A percentile compares a stretch with the other conserved stretches of the same genome.
Evolutionary conservation across 1,140 invertebrate genomes (phyloP).

Genomic region (Micrasema minimum): DNA sequence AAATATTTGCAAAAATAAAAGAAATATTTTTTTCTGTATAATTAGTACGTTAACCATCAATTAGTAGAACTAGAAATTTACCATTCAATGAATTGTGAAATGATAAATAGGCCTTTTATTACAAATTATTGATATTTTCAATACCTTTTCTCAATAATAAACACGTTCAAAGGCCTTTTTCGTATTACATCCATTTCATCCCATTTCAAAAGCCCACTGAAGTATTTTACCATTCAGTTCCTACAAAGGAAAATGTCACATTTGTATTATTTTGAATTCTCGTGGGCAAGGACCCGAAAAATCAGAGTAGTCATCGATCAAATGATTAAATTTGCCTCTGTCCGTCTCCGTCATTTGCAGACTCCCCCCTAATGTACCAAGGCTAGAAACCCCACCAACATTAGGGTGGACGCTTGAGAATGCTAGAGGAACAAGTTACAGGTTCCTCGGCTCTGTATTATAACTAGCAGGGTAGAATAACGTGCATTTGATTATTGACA

Average conservation of each 20-base stretch:
- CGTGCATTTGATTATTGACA: not conserved
- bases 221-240: not conserved
- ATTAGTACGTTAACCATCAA: too few relatives aligned
- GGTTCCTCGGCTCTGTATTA: constrained; percentile 2
- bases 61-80: too few relatives aligned
- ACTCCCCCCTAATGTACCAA: constrained; percentile 1
- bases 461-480: not conserved
- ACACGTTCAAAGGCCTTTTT: not conserved
- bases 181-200: constrained; percentile 6
- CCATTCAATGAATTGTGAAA: too few relatives aligned
- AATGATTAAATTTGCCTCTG: constrained; percentile 50
- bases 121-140: too few relatives aligned
- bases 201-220: constrained; percentile 1
- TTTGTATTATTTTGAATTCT: constrained; percentile 33
- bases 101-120: too few relatives aligned
- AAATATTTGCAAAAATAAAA: too few relatives aligned
- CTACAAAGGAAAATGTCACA: constrained; percentile 33
- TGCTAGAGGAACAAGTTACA: constrained; percentile 22
- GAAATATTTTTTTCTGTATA: too few relatives aligned
- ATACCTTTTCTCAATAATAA: too few relatives aligned
- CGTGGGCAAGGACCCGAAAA: constrained; percentile 40
- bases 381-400: not conserved
- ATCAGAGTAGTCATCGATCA: constrained; percentile 48
- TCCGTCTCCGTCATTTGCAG: constrained; percentile 41
- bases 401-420: constrained; percentile 9